Evolutionary conservation across 2,113 vertebrate species (phyloP), one percentile per base, ranked within the genome.

Genomic region (Promerops cafer): DNA sequence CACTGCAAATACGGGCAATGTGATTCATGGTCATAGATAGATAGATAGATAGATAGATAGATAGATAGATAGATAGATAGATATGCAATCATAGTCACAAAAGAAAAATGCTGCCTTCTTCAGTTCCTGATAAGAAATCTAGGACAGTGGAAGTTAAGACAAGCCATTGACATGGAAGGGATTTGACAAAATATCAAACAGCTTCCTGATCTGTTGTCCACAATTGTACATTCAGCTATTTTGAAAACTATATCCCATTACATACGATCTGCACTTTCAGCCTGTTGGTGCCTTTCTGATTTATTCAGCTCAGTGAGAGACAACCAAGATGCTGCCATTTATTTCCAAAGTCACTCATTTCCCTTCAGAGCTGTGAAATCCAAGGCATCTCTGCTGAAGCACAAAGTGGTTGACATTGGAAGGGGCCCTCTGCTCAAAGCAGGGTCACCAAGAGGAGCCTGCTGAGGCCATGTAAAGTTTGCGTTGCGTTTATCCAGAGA

Each of bases 151-250:
- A 68, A 92, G 33, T 50, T 89, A 59, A 77, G 63, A 82, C 19
- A 72, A 50, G 7, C 5, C 5, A 3, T 19, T 88, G 45, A n/a
- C 42, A 39, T 13, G 11, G n/a, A 72, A 76, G 3, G 4, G 16
- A 42, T 83, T 26, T 80, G 26, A 26, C 39, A 70, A 90, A 80
- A 37, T 50, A 61, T 10, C 37, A 23, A 49, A 40, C 28, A 86
- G 59, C 15, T 83, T 93, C 42, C 35, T 52, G 9, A 49, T 53
- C 33, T 68, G 33, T 21, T 30, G 21, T 27, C 52, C 66, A 26
- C 13, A 59, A 33, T 27, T 0, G 0, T 72, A 70, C 0, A 1
- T 10, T 14, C 7, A 66, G 7, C 30, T 74, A 14, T 77, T 78
- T 81, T 63, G 13, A 90, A 84, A 89, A 64, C 3, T 5, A 18